A percentile compares a stretch with the other conserved stretches of the same genome.
phyloP scores from a whole-genome alignment of 2,113 vertebrate species.

The Lathamus discolor region DNA sequence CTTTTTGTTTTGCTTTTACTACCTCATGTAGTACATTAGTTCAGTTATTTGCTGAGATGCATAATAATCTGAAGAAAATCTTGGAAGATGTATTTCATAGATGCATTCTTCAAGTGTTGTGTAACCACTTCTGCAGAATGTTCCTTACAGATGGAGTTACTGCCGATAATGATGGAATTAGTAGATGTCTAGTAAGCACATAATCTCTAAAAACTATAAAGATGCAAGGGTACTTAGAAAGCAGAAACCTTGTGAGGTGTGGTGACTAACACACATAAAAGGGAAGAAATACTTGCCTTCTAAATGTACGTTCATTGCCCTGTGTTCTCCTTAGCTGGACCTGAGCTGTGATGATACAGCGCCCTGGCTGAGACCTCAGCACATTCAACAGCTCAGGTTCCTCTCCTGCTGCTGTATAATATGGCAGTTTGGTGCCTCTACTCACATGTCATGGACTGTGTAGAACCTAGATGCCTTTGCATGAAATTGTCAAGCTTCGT shows the following conservation, averaged over 20 bases:
- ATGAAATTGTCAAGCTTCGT: neutral
- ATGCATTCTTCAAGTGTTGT: neutral
- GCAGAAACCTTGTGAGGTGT: neutral
- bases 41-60: neutral
- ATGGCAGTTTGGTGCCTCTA: neutral
- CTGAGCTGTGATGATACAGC: neutral
- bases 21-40: neutral
- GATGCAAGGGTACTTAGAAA: neutral
- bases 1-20: neutral
- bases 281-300: neutral
- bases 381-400: neutral
- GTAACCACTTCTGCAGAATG: neutral
- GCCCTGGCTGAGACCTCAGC: neutral
- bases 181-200: neutral
- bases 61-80: neutral
- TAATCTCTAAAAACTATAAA: neutral
- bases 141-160: neutral
- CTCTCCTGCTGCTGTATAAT: neutral
- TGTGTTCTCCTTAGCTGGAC: neutral
- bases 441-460: neutral
- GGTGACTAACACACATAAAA: neutral
- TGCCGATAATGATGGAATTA: neutral
- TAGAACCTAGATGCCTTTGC: neutral
- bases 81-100: neutral
- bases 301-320: neutral